Evolutionary conservation across 2,888 invertebrate species (phyloP), one percentile per base, ranked within the genome.

Genomic region (Drosophila paramelanica): DNA sequence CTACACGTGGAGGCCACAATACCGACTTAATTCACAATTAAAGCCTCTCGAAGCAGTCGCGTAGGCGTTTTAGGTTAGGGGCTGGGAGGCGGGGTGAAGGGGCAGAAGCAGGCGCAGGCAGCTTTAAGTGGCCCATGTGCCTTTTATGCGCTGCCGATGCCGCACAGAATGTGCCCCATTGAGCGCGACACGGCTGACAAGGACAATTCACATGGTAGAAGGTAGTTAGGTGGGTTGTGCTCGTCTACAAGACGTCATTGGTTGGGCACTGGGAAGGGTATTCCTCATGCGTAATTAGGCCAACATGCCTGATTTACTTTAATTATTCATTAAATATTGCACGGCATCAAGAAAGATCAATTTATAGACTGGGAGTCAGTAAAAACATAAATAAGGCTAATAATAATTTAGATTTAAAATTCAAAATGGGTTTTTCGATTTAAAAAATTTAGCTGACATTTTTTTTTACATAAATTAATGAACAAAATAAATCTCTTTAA

Each of bases 11-110:
- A 68, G 67, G 77, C 74, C 87, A 91, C 91, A 91, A 91, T 91
- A 91, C 89, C 80, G 89, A 83, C 91, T 91, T 91, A 91, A 91
- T 90, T 90, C 89, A 90, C 91, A 91, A 91, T 90, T 90, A 90
- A 91, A 91, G 82, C 89, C 91, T 81, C 91, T 91, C 81, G 69
- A 85, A 67, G 65, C 58, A 71, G 67, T 69, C 77, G 75, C 67
- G 56, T 62, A 66, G 74, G 72, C 8, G 52, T 27, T 20, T 10
- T 42, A 31, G 25, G 11, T 25, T 13, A 14, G 27, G 25, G 23
- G 17, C 2, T 1, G 20, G 31, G 10, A 3, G 10, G 2, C 3
- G 31, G 31, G 27, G 2, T 31, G 31, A 10, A 20, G 27, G 20
- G 27, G 23, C 39, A 11, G 14, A 46, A 14, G 10, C 47, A 39